phyloP scores from a whole-genome alignment of 2,888 invertebrate species.

The Trichogramma dendrolimi region DNA sequence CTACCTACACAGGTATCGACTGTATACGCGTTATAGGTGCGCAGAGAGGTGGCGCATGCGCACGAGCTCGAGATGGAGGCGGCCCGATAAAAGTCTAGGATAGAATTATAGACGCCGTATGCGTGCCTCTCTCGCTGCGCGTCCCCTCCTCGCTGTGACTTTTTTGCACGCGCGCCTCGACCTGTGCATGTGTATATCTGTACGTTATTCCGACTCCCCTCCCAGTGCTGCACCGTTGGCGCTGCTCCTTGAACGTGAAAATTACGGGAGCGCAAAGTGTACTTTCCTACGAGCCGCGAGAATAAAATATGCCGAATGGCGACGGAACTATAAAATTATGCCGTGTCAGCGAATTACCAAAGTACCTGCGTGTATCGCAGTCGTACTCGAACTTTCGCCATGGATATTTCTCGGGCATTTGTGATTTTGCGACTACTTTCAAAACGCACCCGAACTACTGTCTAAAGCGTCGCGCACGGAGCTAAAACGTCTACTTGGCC shows the following conservation, averaged over 20 bases:
- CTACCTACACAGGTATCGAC: not conserved
- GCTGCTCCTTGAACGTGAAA: constrained; percentile 20
- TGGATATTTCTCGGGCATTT: no score
- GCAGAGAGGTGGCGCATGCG: not conserved
- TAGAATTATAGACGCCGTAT: constrained; percentile 14
- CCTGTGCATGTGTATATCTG: not conserved
- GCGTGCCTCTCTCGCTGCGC: constrained; percentile 16
- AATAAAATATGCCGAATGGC: constrained; percentile 6
- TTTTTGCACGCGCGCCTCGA: not conserved
- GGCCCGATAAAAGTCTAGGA: constrained; percentile 18
- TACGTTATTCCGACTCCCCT: constrained; percentile 7
- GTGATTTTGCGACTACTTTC: no score
- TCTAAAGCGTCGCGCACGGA: no score
- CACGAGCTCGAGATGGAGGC: constrained; percentile 1
- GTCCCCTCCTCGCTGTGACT: constrained; percentile 7
- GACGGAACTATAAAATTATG: constrained; percentile 7
- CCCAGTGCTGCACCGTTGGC: not conserved
- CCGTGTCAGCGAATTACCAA: constrained; percentile 11
- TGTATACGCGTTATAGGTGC: constrained; percentile 9
- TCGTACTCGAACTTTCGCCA: no score
- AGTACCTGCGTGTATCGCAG: no score
- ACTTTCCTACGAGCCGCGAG: no score
- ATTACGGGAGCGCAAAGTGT: constrained; percentile 16
- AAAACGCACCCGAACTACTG: no score
- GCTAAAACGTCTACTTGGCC: no score